Percentiles rank a stretch among this genome's conserved stretches.
Evolutionary conservation across 2,113 vertebrate species (phyloP).

Genomic region (Gadus macrocephalus): DNA sequence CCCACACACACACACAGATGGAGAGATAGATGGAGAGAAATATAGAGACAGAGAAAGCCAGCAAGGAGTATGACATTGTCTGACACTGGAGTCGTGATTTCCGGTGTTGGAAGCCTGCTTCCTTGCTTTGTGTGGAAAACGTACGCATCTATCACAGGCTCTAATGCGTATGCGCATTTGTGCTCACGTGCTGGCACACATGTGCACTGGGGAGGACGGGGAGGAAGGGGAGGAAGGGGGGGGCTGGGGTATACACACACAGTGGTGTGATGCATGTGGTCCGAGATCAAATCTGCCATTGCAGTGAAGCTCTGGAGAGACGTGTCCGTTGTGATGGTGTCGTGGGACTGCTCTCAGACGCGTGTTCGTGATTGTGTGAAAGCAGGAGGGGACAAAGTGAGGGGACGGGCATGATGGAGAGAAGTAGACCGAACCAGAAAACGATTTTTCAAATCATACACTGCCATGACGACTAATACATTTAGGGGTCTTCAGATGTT

Average conservation of each 20-base stretch:
- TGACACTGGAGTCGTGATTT: conserved; percentile 65
- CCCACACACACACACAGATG: neutral
- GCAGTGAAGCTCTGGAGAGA: conserved; percentile 15
- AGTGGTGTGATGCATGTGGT: conserved; percentile 21
- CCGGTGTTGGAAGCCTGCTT: conserved; percentile 45
- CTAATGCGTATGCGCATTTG: neutral
- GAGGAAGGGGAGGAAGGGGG: neutral
- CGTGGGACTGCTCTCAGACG: no score
- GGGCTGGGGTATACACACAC: neutral
- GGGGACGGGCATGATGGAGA: no score
- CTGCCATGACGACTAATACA: no score
- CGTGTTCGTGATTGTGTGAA: no score
- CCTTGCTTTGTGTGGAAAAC: neutral
- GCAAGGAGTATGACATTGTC: conserved; percentile 37
- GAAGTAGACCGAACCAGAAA: no score
- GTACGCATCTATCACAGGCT: neutral
- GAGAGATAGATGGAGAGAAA: no score
- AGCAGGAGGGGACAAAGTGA: no score
- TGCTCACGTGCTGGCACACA: neutral
- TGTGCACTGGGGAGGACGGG: neutral
- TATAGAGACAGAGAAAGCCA: conserved; percentile 1
- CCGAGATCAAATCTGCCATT: conserved; percentile 22
- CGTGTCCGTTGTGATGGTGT: no score
- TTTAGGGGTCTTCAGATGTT: no score
- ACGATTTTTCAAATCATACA: no score